Evolutionary conservation across 2,113 vertebrate genomes (phyloP), one percentile per base, ranked within the genome.

Genomic region (Hydrochoerus hydrochaeris): DNA sequence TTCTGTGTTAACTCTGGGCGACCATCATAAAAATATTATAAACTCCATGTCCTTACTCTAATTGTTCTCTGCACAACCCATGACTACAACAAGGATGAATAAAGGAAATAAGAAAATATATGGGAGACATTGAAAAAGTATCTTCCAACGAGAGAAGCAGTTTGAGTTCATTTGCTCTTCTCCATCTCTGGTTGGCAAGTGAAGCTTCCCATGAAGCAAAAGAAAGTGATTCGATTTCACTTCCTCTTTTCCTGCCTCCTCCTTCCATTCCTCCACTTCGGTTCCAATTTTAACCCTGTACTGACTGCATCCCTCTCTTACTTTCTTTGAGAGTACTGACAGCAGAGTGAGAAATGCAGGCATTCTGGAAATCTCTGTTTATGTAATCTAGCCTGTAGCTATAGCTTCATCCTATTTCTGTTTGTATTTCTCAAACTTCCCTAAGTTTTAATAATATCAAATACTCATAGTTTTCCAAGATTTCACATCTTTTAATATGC

Each of bases 41-140:
- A n/a, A n/a, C n/a, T n/a, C n/a, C n/a, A n/a, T n/a, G n/a, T n/a
- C n/a, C n/a, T n/a, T n/a, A n/a, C n/a, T n/a, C n/a, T n/a, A n/a
- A n/a, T n/a, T n/a, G n/a, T n/a, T n/a, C n/a, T n/a, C n/a, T n/a
- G n/a, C n/a, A n/a, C n/a, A n/a, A n/a, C n/a, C n/a, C n/a, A n/a
- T n/a, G n/a, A n/a, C n/a, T n/a, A n/a, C n/a, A 49, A 71, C 88
- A 78, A 86, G 19, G 67, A 75, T 67, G 35, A 89, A 58, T 54
- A 91, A 86, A 94, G 62, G 60, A 91, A 91, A 49, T 57, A 49
- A 95, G 46, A 88, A 88, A 88, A 57, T 38, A 46, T 2, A 11
- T 12, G 4, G 63, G 35, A 69, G 54, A 86, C 67, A 32, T 8
- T 73, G 10, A 73, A 84, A 75, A 63, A 85, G 58, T 62, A 54